phyloP scores from a whole-genome alignment of 2,888 invertebrate genomes.

The Sthenelais limicola region DNA sequence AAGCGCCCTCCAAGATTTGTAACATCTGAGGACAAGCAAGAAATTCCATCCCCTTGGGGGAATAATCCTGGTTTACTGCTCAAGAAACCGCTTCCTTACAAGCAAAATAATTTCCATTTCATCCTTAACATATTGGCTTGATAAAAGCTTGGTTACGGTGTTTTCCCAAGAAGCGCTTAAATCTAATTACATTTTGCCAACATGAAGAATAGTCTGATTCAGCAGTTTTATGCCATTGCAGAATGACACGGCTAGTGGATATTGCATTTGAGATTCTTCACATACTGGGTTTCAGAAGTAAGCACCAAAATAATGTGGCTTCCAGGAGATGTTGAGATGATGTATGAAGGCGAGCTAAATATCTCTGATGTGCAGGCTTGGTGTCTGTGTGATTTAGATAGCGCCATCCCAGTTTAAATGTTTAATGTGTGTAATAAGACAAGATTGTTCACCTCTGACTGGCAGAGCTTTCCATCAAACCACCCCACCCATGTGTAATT shows the following conservation, averaged over 20 bases:
- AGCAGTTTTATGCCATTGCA: too few relatives aligned
- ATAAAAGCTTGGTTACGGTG: too few relatives aligned
- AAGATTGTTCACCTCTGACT: slow-evolving; percentile 35
- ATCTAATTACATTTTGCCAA: too few relatives aligned
- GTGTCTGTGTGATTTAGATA: slow-evolving; percentile 28
- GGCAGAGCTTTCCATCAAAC: not conserved
- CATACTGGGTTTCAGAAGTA: slow-evolving; percentile 12
- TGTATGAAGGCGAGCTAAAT: slow-evolving; percentile 30
- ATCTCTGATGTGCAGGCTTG: slow-evolving; percentile 19
- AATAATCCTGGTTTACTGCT: too few relatives aligned
- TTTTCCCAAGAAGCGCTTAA: too few relatives aligned
- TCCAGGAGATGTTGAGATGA: slow-evolving; percentile 15
- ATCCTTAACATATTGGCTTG: too few relatives aligned
- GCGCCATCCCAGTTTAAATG: slow-evolving; percentile 26
- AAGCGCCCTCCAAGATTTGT: not conserved
- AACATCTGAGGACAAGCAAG: slow-evolving; percentile 25
- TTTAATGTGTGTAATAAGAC: slow-evolving; percentile 39
- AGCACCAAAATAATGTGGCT: slow-evolving; percentile 15
- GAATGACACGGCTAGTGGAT: too few relatives aligned
- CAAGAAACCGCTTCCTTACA: too few relatives aligned
- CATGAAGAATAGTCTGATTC: too few relatives aligned
- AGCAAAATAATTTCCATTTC: too few relatives aligned
- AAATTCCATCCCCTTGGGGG: not conserved
- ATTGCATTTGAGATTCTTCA: too few relatives aligned
- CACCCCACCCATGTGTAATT: slow-evolving; percentile 32